These are phyloP conservation scores for Neolamprologus cancellatus DNA, from an alignment of 2,113 vertebrate species.

Conservation along the genomic window DNA sequence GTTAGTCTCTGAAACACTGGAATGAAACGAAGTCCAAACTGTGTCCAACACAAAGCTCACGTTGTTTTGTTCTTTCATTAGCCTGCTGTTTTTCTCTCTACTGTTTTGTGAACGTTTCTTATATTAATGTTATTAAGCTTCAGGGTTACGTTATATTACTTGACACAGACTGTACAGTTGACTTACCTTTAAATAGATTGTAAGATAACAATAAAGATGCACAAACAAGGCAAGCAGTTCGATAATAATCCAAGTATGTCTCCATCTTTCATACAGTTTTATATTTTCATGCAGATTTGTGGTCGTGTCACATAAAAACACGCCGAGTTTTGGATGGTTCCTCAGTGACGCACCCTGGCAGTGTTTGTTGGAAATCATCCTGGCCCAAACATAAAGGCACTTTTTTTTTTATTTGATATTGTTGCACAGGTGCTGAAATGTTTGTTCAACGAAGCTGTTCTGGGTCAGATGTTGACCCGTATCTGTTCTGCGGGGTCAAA, in stretches of 20 bases:
- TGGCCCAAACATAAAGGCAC: background rate
- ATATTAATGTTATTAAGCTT: background rate
- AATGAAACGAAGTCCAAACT: fast-evolving
- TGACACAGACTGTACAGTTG: background rate
- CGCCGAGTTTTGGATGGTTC: fast-evolving
- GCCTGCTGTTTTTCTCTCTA: background rate
- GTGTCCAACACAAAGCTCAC: background rate
- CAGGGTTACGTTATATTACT: background rate
- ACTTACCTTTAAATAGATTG: fast-evolving
- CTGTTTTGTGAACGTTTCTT: background rate
- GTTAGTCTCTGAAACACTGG: background rate
- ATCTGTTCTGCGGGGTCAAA: background rate
- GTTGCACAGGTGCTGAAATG: background rate
- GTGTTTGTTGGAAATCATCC: background rate
- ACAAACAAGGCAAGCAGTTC: background rate
- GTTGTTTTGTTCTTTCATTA: background rate
- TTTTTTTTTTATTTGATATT: fast-evolving
- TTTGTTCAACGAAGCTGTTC: background rate
- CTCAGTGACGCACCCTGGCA: background rate
- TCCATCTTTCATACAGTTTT: background rate
- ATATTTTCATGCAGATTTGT: background rate
- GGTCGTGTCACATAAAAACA: background rate
- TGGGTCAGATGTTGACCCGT: background rate
- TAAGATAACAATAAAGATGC: background rate
- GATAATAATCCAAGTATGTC: background rate